Evolutionary conservation across 2,888 invertebrate genomes (phyloP).

Genomic region (Anagyrus pseudococci): DNA sequence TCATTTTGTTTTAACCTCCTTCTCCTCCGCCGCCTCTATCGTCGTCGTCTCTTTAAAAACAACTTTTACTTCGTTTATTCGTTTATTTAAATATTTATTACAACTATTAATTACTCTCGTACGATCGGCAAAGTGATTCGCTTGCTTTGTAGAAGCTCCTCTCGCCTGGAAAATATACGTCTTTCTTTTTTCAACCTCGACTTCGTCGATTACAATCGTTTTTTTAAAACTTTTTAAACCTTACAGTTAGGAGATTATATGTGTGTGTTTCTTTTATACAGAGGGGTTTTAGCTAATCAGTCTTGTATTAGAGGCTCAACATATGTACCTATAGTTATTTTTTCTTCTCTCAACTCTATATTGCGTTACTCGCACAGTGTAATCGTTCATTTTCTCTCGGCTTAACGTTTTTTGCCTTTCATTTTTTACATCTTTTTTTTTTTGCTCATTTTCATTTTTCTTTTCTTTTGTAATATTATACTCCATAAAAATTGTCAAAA

Average conservation of each 20-base stretch:
- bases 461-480: constrained; percentile 14
- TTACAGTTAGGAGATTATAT: constrained; percentile 52
- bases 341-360: constrained; percentile 47
- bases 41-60: constrained; percentile 32
- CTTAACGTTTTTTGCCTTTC: constrained; percentile 30
- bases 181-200: constrained; percentile 47
- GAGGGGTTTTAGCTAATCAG: constrained; percentile 60
- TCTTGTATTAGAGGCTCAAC: constrained; percentile 62
- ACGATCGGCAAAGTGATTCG: constrained; percentile 25
- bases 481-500: not conserved
- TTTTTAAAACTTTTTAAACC: constrained; percentile 27
- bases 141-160: constrained; percentile 14
- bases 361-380: constrained; percentile 51
- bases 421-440: constrained; percentile 23
- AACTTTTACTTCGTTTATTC: constrained; percentile 53
- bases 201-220: too few relatives aligned
- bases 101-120: constrained; percentile 1
- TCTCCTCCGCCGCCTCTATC: not conserved
- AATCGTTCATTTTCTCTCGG: constrained; percentile 27
- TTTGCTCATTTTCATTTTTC: constrained; percentile 8
- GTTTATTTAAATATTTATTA: not conserved
- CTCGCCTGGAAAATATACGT: not conserved
- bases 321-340: constrained; percentile 49
- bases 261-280: constrained; percentile 47
- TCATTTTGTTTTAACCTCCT: not conserved